Percentiles rank a stretch among this genome's conserved stretches.
Evolutionary conservation across 2,113 vertebrate genomes (phyloP).

Genomic region (Physeter macrocephalus): DNA sequence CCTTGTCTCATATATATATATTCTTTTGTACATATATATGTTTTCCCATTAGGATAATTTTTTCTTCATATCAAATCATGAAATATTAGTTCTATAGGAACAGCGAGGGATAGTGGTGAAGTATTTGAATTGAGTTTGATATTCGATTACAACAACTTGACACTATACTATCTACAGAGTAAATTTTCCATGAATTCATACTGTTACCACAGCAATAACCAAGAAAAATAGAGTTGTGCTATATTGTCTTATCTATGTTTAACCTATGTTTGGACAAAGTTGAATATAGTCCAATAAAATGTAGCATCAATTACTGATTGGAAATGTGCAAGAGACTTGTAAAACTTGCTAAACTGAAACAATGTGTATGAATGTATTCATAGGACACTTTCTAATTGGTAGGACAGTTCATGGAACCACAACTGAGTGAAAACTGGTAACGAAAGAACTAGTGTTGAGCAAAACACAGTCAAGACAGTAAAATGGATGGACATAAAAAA

Average conservation of each 20-base stretch:
- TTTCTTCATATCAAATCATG: neutral
- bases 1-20: neutral
- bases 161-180: neutral
- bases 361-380: neutral
- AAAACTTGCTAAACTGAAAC: neutral
- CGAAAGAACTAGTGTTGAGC: neutral
- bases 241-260: neutral
- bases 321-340: neutral
- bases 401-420: neutral
- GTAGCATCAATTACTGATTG: neutral
- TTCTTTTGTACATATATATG: neutral
- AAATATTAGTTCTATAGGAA: neutral
- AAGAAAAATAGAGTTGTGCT: neutral
- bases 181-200: neutral
- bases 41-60: neutral
- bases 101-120: neutral
- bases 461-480: neutral
- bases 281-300: neutral
- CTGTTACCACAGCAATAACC: neutral
- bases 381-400: neutral
- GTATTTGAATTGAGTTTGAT: neutral
- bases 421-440: neutral
- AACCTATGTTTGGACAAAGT: neutral
- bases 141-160: neutral
- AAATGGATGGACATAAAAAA: neutral